Percentiles rank a stretch among this genome's conserved stretches.
phyloP scores from a whole-genome alignment of 2,888 invertebrate species.

The Creontiades dilutus region DNA sequence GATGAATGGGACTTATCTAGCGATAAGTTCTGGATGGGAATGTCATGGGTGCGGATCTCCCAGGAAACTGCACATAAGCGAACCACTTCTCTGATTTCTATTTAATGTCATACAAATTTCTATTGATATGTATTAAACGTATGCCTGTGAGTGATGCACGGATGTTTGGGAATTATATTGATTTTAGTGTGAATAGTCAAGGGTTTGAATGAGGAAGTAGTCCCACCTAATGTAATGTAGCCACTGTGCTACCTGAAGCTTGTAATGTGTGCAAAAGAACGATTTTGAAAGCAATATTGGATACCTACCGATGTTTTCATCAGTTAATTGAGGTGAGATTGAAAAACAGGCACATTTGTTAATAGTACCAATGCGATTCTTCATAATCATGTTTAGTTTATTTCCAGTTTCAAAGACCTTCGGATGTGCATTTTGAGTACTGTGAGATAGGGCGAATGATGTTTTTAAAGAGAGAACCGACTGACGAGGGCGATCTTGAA shows the following conservation, averaged over 20 bases:
- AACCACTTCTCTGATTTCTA: no score
- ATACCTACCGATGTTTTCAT: background rate
- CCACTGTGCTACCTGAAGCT: background rate
- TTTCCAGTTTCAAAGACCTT: conserved; percentile 14
- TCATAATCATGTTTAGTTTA: background rate
- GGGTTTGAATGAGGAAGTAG: no score
- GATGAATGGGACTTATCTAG: no score
- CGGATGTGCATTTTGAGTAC: background rate
- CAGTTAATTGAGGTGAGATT: conserved; percentile 4
- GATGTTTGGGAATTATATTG: background rate
- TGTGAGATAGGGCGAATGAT: background rate
- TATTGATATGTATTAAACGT: no score
- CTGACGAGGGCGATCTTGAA: conserved; percentile 8
- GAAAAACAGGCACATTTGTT: background rate
- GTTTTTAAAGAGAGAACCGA: background rate
- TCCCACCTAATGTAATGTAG: background rate
- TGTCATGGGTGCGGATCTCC: no score
- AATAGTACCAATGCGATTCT: background rate
- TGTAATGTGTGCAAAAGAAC: background rate
- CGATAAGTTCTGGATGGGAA: no score
- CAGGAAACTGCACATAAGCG: no score
- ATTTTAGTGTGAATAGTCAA: background rate
- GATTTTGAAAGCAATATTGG: background rate
- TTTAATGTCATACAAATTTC: no score
- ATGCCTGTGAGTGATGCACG: no score